Evolutionary conservation across 2,888 invertebrate genomes (phyloP), one percentile per base, ranked within the genome.

Genomic region (Elgonia sp.): DNA sequence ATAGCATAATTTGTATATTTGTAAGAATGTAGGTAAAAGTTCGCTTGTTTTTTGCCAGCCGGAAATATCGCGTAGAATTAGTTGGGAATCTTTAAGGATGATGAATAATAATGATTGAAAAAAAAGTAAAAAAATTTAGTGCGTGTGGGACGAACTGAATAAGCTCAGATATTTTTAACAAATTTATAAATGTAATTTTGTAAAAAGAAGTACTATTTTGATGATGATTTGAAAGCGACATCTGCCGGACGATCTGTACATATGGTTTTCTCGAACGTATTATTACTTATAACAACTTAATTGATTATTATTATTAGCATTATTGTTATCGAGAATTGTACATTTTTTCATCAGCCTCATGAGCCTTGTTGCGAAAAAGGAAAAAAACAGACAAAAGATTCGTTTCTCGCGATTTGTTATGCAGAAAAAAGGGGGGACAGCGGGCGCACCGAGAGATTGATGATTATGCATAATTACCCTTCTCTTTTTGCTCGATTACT

Each of bases 131-230:
- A 37, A 37, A 82, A 82, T 18, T n/a, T 84, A 86, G 88, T 90
- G 91, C 90, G 88, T 91, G 91, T 84, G 73, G 67, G 18, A 82
- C 60, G 42, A 79, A 87, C 60, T 89, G 92, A 89, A 84, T 89
- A 89, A 91, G 92, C 92, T 92, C 93, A 92, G 93, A 93, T 92
- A 90, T 93, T 93, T 91, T 90, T 91, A 92, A 93, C 91, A 92
- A 92, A 92, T 93, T 94, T 93, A 93, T 94, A 67, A 93, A 93
- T 94, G 94, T 94, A 94, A 94, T 94, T 94, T 94, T 94, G 94
- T 94, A 94, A 93, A 94, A 94, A 94, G 92, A 93, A 92, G 91
- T 79, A 67, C 77, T 83, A 86, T 93, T 93, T 93, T 92, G 92
- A 92, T 92, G 91, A 92, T 93, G 42, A 93, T 93, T 93, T 88